A percentile compares a stretch with the other conserved stretches of the same genome.
phyloP scores from a whole-genome alignment of 2,888 invertebrate species.

The Drosophila fulvimacula region DNA sequence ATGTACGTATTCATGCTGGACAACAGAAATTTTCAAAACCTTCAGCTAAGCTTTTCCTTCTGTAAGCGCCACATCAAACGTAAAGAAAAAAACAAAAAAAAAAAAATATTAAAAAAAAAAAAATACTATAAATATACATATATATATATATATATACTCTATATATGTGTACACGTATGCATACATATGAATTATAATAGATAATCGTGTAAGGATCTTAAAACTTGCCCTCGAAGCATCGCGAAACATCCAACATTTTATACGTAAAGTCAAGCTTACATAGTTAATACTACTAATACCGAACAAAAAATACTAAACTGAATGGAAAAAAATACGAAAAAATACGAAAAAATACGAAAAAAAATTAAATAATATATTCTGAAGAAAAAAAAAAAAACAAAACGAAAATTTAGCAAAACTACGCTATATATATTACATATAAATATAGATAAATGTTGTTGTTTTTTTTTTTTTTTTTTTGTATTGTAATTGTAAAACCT shows the following conservation, averaged over 20 bases:
- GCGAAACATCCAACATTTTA: constrained; percentile 56
- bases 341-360: not conserved
- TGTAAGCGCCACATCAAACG: constrained; percentile 32
- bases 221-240: constrained; percentile 29
- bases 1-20: not conserved
- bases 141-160: constrained; percentile 1
- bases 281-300: constrained; percentile 49
- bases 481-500: constrained; percentile 60
- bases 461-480: constrained; percentile 63
- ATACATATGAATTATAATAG: constrained; percentile 23
- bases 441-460: constrained; percentile 55
- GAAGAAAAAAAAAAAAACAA: constrained; percentile 5
- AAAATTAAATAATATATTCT: not conserved
- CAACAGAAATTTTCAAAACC: not conserved
- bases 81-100: not conserved
- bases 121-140: constrained; percentile 11
- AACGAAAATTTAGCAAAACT: constrained; percentile 37
- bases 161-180: constrained; percentile 6
- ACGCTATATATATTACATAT: constrained; percentile 30
- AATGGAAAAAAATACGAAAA: constrained; percentile 10
- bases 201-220: constrained; percentile 18
- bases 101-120: constrained; percentile 6
- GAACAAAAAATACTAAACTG: constrained; percentile 40
- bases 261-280: constrained; percentile 73
- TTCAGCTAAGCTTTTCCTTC: constrained; percentile 6